Base-by-base conservation (phyloP, 2,113 vertebrate species). In the Fulmarus glacialis region DNA sequence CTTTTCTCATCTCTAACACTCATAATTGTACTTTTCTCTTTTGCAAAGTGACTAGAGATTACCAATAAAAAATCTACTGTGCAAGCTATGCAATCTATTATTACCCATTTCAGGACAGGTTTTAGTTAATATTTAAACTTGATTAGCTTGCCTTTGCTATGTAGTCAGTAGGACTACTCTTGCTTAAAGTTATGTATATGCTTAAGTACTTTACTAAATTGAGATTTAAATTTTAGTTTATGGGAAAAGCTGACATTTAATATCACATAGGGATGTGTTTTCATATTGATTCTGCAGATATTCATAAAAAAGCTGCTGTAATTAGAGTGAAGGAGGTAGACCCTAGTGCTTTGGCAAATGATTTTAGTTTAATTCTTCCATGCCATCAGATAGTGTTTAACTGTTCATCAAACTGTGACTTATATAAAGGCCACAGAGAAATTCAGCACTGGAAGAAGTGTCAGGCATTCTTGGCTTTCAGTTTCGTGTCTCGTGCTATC, bases 71-170 rank as follows among this genome's bases (percentile, higher is more conserved):
- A 67, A 62, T 47, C 10, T 59, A 62, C 32, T 18, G 4, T 72
- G 40, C 27, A 73, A 78, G 32, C 3, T 60, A 30, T 30, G 32
- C 22, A 42, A 75, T 63, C 8, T 74, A 30, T 83, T 86, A 78
- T 84, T 74, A 50, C n/a, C 12, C 27, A 67, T 70, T 89, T 89
- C 48, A 87, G 27, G 36, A 72, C 3, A 74, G 29, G 13, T 45
- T 91, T 78, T 55, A 84, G 64, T 86, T 90, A 90, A 85, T 91
- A 87, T 84, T 90, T 95, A 82, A 90, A 93, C 24, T 53, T 89
- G 9, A 92, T 74, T 91, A 72, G 20, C 24, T 93, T 86, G 7
- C 14, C 5, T 74, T 73, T 71, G 29, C 34, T 81, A 36, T 64
- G 63, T 29, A 82, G 36, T 75, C 56, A 48, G 19, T 75, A 8